phyloP scores from a whole-genome alignment of 37 sponge, comb jelly and placozoan species.

The Amphimedon queenslandica region DNA sequence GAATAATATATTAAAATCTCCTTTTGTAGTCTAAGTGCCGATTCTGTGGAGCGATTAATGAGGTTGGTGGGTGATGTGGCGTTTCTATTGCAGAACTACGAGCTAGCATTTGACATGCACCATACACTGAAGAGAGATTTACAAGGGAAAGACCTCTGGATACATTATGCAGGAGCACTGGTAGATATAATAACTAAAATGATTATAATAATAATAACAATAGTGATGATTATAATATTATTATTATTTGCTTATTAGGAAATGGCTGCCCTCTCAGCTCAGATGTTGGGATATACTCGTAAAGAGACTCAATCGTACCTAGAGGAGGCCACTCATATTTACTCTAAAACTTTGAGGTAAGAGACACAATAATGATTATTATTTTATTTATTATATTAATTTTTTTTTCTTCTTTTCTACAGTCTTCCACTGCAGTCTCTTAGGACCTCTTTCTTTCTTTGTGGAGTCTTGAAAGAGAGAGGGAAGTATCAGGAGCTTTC shows the following conservation, averaged over 20 bases:
- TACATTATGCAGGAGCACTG: constrained; percentile 82
- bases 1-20: no score
- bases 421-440: constrained; percentile 64
- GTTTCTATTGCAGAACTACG: constrained; percentile 93
- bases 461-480: constrained; percentile 69
- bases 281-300: constrained; percentile 60
- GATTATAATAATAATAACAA: no score
- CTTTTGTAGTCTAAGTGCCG: constrained; percentile 62
- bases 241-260: constrained; percentile 55
- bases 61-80: constrained; percentile 85
- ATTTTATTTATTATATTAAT: neutral
- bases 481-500: constrained; percentile 58
- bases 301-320: constrained; percentile 74
- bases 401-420: neutral
- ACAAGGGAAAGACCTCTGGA: constrained; percentile 72
- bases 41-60: constrained; percentile 81
- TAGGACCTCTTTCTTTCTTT: constrained; percentile 62
- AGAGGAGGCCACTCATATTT: constrained; percentile 80
- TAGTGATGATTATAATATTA: neutral
- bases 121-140: constrained; percentile 87
- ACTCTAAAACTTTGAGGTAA: constrained; percentile 73
- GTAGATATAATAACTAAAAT: no score
- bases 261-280: constrained; percentile 84
- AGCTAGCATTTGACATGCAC: constrained; percentile 78
- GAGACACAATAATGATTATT: constrained; percentile 13